Evolutionary conservation across 2,888 invertebrate genomes (phyloP), one percentile per base, ranked within the genome.

Genomic region (Erebia epiphron): DNA sequence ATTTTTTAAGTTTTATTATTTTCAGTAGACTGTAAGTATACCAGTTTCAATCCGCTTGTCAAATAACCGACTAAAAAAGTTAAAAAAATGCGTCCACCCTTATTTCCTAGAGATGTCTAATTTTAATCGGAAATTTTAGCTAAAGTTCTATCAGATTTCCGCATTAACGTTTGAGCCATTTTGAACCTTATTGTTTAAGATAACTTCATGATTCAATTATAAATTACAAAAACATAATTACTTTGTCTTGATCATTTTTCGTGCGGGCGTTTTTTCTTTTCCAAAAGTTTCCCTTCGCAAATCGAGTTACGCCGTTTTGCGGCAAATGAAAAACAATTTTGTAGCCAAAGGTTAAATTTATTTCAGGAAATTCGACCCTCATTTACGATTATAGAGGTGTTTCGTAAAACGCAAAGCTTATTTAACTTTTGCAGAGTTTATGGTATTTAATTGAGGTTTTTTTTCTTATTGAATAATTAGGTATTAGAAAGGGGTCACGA

Each of bases 281-380:
- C 13, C 43, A 61, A 35, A 61, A 61, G 16, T 61, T 18, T 61
- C 46, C 61, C 11, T 58, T 35, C 18, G 4, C 61, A 61, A 61
- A 61, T 61, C 61, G 61, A 43, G 43, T 61, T 61, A 61, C 16
- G 61, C 41, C 41, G 16, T 61, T 61, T 61, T 43, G 43, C 61
- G 43, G 61, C 61, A 46, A 61, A 61, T 46, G 61, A 61, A 61
- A 61, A 61, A 61, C 61, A 61, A 61, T 61, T 61, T 61, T 61
- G 46, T 61, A 61, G 43, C 11, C 18, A 61, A 61, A 61, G 61
- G 61, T 61, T 61, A 43, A 61, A 61, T 61, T 61, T 46, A 61
- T 61, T 46, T 61, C 43, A 61, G 61, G 61, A 46, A 61, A 61
- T 61, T 61, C 61, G 46, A 18, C 61, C 43, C 61, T 43, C 61